Evolutionary conservation across 2,113 vertebrate species (phyloP).

Genomic region (Corvus cornix): DNA sequence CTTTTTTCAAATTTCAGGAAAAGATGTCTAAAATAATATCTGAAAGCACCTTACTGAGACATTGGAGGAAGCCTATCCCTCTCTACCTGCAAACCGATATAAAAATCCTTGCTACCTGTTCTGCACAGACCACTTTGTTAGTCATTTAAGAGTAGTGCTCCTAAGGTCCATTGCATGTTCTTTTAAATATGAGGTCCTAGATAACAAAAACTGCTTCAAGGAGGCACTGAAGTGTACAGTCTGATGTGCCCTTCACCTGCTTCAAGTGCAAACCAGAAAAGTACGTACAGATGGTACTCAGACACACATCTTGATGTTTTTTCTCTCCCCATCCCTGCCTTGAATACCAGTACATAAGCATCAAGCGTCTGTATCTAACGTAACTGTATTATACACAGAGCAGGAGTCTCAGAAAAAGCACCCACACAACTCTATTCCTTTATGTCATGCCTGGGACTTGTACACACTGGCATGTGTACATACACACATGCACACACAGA

Average conservation of each 20-base stretch:
- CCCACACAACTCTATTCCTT: neutral
- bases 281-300: neutral
- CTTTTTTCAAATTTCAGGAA: neutral
- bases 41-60: neutral
- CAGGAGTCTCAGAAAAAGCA: neutral
- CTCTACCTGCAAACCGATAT: neutral
- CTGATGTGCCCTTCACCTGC: neutral
- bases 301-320: neutral
- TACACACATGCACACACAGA: neutral
- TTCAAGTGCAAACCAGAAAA: neutral
- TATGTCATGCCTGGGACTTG: neutral
- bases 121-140: neutral
- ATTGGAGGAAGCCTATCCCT: neutral
- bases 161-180: neutral
- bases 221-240: neutral
- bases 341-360: neutral
- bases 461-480: rapidly evolving
- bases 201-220: neutral
- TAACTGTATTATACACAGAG: neutral
- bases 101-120: neutral
- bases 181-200: neutral
- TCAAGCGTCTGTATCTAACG: neutral
- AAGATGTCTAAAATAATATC: neutral
- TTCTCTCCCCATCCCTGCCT: neutral
- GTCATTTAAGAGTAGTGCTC: neutral